A percentile compares a stretch with the other conserved stretches of the same genome.
Evolutionary conservation across 2,797 vertebrate genomes (phyloP).

Genomic region (Cryptoblepharus egeriae): DNA sequence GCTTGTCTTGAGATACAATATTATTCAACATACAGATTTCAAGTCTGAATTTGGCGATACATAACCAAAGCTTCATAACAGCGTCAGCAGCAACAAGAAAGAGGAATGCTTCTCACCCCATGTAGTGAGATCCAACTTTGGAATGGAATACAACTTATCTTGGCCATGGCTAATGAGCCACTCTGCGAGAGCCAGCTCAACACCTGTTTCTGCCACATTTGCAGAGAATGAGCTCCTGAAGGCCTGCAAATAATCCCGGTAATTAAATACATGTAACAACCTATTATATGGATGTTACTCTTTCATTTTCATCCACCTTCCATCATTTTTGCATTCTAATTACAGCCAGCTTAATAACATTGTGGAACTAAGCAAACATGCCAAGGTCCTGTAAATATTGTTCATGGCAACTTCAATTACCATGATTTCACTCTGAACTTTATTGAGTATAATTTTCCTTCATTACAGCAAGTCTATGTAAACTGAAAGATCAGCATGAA

Average conservation of each 20-base stretch:
- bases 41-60: background rate
- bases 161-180: slow-evolving; percentile 13
- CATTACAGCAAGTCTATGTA: background rate
- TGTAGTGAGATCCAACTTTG: background rate
- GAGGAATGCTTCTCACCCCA: too few species aligned
- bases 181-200: background rate
- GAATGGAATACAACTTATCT: background rate
- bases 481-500: slow-evolving; percentile 25
- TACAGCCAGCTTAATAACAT: background rate
- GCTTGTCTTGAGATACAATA: background rate
- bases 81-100: background rate
- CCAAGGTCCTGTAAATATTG: slow-evolving; percentile 28
- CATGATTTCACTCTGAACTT: slow-evolving; percentile 26
- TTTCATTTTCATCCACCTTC: slow-evolving; percentile 35
- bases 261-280: slow-evolving; percentile 54
- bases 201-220: slow-evolving; percentile 21
- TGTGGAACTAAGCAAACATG: background rate
- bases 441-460: slow-evolving; percentile 13
- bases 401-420: slow-evolving; percentile 16
- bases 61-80: background rate
- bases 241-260: slow-evolving; percentile 59
- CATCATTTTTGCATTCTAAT: slow-evolving; percentile 20
- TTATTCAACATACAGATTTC: background rate
- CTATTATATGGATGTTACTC: slow-evolving; percentile 45
- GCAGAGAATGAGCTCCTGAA: background rate